These are phyloP conservation scores for Rostratula benghalensis DNA, from an alignment of 2,113 vertebrate species.

Conservation along the genomic window DNA sequence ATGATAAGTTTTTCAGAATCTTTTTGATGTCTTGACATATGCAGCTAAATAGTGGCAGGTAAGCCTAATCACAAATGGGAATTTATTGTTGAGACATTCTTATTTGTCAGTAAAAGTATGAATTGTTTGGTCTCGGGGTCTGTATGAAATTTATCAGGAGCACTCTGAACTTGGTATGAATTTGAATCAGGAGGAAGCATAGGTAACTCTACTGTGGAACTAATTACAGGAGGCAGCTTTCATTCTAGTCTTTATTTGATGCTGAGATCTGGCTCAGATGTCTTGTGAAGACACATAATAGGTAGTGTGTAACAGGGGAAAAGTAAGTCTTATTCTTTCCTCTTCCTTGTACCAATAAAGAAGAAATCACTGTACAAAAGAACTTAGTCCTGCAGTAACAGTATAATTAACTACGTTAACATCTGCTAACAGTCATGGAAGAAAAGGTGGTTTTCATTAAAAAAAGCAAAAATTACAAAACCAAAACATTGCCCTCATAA, in stretches of 20 bases:
- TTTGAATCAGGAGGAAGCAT: not conserved
- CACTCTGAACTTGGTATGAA: not conserved
- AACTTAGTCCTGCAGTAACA: not conserved
- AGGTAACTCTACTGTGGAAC: not conserved
- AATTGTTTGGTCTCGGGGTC: not conserved
- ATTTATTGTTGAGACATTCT: not conserved
- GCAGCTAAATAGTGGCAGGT: not conserved
- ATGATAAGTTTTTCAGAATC: not conserved
- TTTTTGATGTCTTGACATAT: not conserved
- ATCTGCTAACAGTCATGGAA: not conserved
- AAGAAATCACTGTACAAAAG: not conserved
- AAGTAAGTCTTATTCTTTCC: not conserved
- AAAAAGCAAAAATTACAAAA: not conserved
- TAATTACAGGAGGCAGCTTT: not conserved
- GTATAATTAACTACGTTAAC: not conserved
- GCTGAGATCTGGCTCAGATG: not conserved
- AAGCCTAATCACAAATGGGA: not conserved
- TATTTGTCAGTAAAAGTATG: not conserved
- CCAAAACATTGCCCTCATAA: not conserved
- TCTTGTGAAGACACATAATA: not conserved
- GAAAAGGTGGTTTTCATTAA: not conserved
- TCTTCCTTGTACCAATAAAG: not conserved
- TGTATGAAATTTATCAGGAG: not conserved
- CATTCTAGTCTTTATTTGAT: not conserved
- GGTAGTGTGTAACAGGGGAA: not conserved